phyloP scores from a whole-genome alignment of 2,113 vertebrate species.

The Gadus macrocephalus region DNA sequence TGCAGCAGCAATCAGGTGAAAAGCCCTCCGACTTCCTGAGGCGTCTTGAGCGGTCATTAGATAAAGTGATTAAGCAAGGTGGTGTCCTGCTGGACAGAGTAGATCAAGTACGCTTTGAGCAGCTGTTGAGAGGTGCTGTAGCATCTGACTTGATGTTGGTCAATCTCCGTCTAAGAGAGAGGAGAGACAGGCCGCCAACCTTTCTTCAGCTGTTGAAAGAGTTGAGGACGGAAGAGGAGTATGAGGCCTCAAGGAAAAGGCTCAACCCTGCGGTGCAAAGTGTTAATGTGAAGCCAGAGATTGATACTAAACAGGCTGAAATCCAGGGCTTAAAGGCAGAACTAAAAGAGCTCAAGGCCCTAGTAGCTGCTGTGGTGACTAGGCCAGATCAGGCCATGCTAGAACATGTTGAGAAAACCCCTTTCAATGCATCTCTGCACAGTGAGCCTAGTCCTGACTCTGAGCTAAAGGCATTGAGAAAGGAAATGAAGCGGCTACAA shows the following conservation, averaged over 20 bases:
- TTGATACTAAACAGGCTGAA: constrained; percentile 17
- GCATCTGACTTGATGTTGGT: constrained; percentile 13
- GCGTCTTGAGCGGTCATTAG: neutral
- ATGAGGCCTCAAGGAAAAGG: constrained; percentile 7
- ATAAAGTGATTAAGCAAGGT: constrained; percentile 7
- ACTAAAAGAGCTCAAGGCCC: constrained; percentile 17
- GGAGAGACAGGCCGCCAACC: neutral
- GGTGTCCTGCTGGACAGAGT: neutral
- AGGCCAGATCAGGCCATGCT: neutral
- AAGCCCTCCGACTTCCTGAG: constrained; percentile 19
- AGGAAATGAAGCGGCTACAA: too few species aligned
- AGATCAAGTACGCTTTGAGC: constrained; percentile 4
- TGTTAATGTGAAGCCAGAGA: constrained; percentile 2
- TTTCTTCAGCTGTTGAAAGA: constrained; percentile 15
- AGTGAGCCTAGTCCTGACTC: neutral
- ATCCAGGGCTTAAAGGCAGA: constrained; percentile 1
- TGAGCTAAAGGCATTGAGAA: too few species aligned
- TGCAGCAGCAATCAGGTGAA: constrained; percentile 18
- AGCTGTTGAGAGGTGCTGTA: constrained; percentile 15
- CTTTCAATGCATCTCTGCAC: neutral
- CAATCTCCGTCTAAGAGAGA: neutral
- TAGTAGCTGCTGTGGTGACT: constrained; percentile 8
- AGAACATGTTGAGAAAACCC: neutral
- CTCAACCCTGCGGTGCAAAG: constrained; percentile 9
- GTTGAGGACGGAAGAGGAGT: constrained; percentile 8